These are phyloP conservation scores for Ceratina calcarata DNA, from an alignment of 1,140 invertebrate genomes.

Conservation along the genomic window DNA sequence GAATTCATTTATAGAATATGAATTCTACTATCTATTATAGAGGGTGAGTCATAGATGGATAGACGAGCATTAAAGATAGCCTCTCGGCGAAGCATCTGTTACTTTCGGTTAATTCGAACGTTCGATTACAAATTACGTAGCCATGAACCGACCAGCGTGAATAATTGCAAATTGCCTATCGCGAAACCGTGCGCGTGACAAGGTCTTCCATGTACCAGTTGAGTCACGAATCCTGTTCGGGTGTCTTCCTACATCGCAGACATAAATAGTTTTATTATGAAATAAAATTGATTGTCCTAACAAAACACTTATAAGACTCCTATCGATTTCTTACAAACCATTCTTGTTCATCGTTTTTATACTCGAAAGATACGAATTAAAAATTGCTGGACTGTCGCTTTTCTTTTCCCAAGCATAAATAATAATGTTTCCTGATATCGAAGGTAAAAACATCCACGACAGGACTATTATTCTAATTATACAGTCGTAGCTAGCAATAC, in stretches of 20 bases:
- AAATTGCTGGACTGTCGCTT: neutral
- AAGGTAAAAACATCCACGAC: slow-evolving; percentile 15
- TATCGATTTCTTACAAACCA: neutral
- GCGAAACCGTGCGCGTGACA: slow-evolving; percentile 19
- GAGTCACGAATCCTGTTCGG: slow-evolving; percentile 48
- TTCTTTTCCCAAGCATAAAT: neutral
- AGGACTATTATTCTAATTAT: slow-evolving; percentile 32
- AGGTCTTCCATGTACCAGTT: slow-evolving; percentile 23
- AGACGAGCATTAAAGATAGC: neutral
- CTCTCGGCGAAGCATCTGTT: slow-evolving; percentile 20
- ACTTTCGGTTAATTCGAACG: slow-evolving; percentile 3
- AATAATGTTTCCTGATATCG: neutral
- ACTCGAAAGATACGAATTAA: too few species aligned
- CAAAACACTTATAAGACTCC: neutral
- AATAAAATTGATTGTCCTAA: neutral
- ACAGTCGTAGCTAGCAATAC: neutral
- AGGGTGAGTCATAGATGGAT: slow-evolving; percentile 33
- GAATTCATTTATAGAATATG: too few species aligned
- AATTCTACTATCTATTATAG: neutral
- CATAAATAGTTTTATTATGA: neutral
- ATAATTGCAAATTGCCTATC: slow-evolving; percentile 43
- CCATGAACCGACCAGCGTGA: too few species aligned
- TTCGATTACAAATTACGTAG: neutral
- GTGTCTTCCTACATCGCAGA: slow-evolving; percentile 27
- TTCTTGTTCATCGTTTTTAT: neutral